These are phyloP conservation scores for Eilema caniola DNA, from an alignment of 2,888 invertebrate genomes.

Conservation along the genomic window DNA sequence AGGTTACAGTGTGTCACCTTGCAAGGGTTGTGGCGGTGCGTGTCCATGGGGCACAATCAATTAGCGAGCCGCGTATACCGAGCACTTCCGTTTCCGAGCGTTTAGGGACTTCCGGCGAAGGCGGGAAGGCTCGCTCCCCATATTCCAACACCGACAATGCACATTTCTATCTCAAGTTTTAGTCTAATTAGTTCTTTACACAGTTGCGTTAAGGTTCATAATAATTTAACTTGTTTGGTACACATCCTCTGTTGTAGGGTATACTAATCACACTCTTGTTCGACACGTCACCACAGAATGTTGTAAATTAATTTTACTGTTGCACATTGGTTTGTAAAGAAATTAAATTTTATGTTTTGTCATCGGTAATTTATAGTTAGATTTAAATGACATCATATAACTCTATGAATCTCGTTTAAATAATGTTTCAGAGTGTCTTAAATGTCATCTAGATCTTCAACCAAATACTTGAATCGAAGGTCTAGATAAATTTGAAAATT, in stretches of 20 bases:
- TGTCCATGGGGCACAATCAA: constrained; percentile 77
- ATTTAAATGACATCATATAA: too few species aligned
- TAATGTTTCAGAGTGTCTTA: too few species aligned
- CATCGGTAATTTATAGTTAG: background rate
- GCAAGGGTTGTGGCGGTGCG: constrained; percentile 72
- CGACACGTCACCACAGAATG: constrained; percentile 58
- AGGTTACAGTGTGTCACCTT: constrained; percentile 59
- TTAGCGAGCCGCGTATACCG: constrained; percentile 78
- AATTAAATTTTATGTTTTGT: constrained; percentile 23
- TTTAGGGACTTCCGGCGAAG: constrained; percentile 82
- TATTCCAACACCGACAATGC: constrained; percentile 31
- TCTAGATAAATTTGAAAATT: too few species aligned
- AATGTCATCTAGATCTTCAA: too few species aligned
- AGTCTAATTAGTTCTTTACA: constrained; percentile 29
- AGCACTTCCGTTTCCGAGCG: constrained; percentile 83
- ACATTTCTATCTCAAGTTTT: background rate
- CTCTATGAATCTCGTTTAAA: too few species aligned
- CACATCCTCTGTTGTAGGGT: constrained; percentile 22
- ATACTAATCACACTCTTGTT: constrained; percentile 58
- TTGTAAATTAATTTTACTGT: constrained; percentile 38
- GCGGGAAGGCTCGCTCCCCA: constrained; percentile 52
- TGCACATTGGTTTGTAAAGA: constrained; percentile 29
- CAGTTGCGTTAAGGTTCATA: constrained; percentile 24
- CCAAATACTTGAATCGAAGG: too few species aligned
- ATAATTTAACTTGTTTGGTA: constrained; percentile 6